These are phyloP conservation scores for Mormyrus proboscirostris DNA, from an alignment of 2,797 vertebrate genomes.

Conservation along the genomic window DNA sequence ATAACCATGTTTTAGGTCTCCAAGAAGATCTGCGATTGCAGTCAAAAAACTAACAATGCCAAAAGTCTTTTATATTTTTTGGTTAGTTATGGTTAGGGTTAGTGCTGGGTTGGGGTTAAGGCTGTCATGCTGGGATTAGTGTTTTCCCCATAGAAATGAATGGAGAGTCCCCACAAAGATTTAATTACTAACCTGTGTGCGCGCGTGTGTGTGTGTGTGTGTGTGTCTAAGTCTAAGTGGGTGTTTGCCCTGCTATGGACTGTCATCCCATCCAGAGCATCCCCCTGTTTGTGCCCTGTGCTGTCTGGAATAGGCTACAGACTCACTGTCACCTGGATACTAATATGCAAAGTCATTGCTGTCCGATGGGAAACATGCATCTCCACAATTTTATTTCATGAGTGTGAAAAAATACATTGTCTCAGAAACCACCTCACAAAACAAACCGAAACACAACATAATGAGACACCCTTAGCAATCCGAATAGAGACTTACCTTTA, in stretches of 20 bases:
- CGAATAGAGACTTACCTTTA: not conserved
- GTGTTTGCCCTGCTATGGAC: not conserved
- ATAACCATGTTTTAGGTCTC: not conserved
- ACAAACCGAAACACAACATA: not conserved
- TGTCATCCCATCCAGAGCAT: not conserved
- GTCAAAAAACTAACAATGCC: too few relatives aligned
- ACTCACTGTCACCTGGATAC: not conserved
- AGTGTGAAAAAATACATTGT: not conserved
- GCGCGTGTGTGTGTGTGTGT: not conserved
- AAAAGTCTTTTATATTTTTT: too few relatives aligned
- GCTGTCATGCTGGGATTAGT: not conserved
- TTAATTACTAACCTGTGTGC: not conserved
- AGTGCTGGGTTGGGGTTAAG: not conserved
- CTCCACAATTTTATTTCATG: not conserved
- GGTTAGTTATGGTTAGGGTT: too few relatives aligned
- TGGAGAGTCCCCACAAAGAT: not conserved
- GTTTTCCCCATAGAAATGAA: not conserved
- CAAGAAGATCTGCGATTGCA: too few relatives aligned
- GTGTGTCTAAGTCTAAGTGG: not conserved
- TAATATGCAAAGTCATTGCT: not conserved
- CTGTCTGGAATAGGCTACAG: not conserved
- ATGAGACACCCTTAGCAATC: not conserved
- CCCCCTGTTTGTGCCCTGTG: not conserved
- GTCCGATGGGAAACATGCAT: not conserved
- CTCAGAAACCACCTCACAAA: not conserved